Base-by-base conservation (phyloP, 2,888 invertebrate species). In the Eupithecia subfuscata region DNA sequence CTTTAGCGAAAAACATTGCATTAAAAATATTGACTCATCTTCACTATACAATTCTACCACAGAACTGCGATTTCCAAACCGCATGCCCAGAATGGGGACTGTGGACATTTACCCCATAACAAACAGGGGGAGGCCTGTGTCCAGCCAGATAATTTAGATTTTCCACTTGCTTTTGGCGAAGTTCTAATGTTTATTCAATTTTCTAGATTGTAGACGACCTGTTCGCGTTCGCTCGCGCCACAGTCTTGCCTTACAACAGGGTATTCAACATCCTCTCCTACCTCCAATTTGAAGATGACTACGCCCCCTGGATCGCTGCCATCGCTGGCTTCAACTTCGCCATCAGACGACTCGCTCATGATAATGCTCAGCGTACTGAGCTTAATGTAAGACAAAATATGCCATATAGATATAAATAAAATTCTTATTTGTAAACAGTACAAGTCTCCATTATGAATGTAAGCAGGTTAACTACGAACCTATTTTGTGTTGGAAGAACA, bases 231-330 rank as follows among this genome's bases (percentile, higher is more conserved):
- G 96, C 96, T 0, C 92, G 96, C 85, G 95, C 95, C 18, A 93
- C 91, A 6, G 83, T 92, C 2, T 77, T 96, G 34, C 78, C 90
- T 6, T 96, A 96, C 83, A 87, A 88, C 2, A 86, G 90, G 40
- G 95, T 96, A 0, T 90, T 97, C 14, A 95, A 96, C 75, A 93
- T 97, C 8, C 96, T 92, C 82, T 93, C 94, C 0, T 94, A 91
- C 88, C 83, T 98, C 77, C 91, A 92, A 73, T 91, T 93, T 5
- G 97, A 97, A 89, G 95, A 94, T 7, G 95, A 96, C 72, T 96
- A 97, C 79, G 93, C 97, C 30, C 97, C 97, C 0, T 97, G 97
- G 96, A 92, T 94, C 63, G 92, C 96, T 0, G 97, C 96, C 4
- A 90, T 96, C 14, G 87, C 88, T 72, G 95, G 95, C 18, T 91